These are phyloP conservation scores for Entomobrya multifasciata DNA, from an alignment of 2,888 invertebrate species.

Conservation along the genomic window DNA sequence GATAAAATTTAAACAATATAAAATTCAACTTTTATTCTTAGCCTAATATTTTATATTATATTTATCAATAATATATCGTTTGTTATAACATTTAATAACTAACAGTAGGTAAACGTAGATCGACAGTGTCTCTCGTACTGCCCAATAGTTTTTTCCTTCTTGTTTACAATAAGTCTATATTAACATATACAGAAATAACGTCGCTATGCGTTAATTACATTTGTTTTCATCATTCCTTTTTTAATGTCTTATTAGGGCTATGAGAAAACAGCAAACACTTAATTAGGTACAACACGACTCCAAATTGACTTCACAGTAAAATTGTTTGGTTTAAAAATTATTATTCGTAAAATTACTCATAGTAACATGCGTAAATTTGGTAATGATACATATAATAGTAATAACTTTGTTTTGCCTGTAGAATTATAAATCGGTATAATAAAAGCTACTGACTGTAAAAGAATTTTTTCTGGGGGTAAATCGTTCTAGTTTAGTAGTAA, in stretches of 20 bases:
- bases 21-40: not conserved
- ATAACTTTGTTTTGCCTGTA: not conserved
- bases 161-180: too few species aligned
- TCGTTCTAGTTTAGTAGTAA: not conserved
- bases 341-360: not conserved
- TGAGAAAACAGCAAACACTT: not conserved
- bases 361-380: not conserved
- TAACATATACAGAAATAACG: too few species aligned
- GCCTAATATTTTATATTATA: not conserved
- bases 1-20: slow-evolving; percentile 31
- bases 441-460: slow-evolving; percentile 38
- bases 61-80: not conserved
- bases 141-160: not conserved
- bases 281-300: not conserved
- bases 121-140: slow-evolving; percentile 32
- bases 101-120: too few species aligned
- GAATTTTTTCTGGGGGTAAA: not conserved
- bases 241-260: not conserved
- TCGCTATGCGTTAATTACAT: too few species aligned
- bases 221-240: not conserved
- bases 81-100: not conserved
- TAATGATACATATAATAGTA: not conserved
- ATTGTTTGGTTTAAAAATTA: not conserved
- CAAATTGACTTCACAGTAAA: not conserved
- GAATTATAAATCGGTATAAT: not conserved